Evolutionary conservation across 2,888 invertebrate genomes (phyloP).

Genomic region (Brachypterus glaber): DNA sequence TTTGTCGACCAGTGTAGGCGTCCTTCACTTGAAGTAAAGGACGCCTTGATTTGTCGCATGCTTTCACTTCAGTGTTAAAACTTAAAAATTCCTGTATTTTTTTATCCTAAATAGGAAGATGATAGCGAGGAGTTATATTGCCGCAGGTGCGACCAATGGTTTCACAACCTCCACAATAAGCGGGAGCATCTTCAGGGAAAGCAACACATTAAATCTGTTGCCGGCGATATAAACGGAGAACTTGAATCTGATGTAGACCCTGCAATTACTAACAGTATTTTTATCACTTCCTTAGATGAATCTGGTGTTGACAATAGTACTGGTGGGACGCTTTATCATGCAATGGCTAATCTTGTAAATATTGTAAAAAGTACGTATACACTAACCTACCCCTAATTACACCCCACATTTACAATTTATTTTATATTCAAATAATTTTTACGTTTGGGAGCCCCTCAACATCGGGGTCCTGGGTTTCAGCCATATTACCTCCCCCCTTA

Average conservation of each 20-base stretch:
- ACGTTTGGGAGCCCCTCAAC: neutral
- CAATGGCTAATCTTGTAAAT: conserved; percentile 34
- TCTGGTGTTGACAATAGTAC: conserved; percentile 28
- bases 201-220: conserved; percentile 44
- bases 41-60: too few relatives aligned
- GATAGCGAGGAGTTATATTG: conserved; percentile 49
- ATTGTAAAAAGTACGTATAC: conserved; percentile 35
- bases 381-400: too few relatives aligned
- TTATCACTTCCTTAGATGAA: conserved; percentile 37
- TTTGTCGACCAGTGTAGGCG: too few relatives aligned
- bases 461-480: neutral
- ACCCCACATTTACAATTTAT: too few relatives aligned
- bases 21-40: too few relatives aligned
- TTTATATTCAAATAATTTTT: too few relatives aligned
- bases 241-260: conserved; percentile 30
- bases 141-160: conserved; percentile 49
- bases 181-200: conserved; percentile 49
- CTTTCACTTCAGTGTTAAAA: too few relatives aligned
- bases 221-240: conserved; percentile 38
- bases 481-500: conserved; percentile 5
- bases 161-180: conserved; percentile 50
- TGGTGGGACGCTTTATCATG: conserved; percentile 31
- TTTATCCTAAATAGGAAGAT: conserved; percentile 46
- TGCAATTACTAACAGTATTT: too few relatives aligned
- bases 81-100: conserved; percentile 8